These are phyloP conservation scores for Crocuta crocuta DNA, from an alignment of 2,113 vertebrate genomes.

Conservation along the genomic window DNA sequence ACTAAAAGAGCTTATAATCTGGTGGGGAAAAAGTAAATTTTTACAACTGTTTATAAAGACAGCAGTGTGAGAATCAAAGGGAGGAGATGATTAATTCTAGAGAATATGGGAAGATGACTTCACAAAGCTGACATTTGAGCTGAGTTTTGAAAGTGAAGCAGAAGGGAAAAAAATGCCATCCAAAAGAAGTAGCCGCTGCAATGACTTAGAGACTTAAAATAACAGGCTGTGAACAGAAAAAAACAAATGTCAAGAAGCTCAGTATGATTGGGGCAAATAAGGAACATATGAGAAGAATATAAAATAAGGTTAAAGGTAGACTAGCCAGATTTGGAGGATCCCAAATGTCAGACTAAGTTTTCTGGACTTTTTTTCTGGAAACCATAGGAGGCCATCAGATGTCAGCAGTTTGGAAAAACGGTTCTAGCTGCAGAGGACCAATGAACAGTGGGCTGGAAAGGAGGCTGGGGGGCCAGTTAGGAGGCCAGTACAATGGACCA, in stretches of 20 bases:
- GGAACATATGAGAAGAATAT: neutral
- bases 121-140: slow-evolving; percentile 36
- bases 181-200: slow-evolving; percentile 8
- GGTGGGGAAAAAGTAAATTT: neutral
- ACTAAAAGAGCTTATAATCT: neutral
- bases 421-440: neutral
- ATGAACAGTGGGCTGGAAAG: neutral
- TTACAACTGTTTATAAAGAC: neutral
- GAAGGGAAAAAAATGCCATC: neutral
- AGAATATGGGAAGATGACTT: neutral
- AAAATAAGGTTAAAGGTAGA: neutral
- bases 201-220: slow-evolving; percentile 20
- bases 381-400: neutral
- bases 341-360: neutral
- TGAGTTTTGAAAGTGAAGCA: slow-evolving; percentile 18
- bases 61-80: neutral
- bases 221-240: neutral
- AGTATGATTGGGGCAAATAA: neutral
- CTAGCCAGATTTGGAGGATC: neutral
- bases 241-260: slow-evolving; percentile 22
- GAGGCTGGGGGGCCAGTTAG: neutral
- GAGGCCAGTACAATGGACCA: neutral
- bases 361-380: neutral
- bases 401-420: neutral
- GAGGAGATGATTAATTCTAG: slow-evolving; percentile 23